phyloP scores from a whole-genome alignment of 2,113 vertebrate genomes.

The Aegotheles bennettii region DNA sequence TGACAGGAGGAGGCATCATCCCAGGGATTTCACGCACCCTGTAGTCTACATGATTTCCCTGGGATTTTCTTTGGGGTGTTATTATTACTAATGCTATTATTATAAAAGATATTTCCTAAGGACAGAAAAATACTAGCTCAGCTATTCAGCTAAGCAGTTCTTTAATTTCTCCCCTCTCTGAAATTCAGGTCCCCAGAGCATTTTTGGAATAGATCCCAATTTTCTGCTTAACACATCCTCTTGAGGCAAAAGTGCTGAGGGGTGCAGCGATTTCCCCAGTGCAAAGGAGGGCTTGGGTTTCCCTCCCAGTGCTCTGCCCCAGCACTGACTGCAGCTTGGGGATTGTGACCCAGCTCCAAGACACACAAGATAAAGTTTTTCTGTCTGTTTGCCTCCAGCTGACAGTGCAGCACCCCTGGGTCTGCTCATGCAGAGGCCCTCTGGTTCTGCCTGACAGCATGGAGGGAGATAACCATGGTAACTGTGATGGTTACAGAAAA shows the following conservation, averaged over 20 bases:
- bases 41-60: background rate
- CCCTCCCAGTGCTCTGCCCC: background rate
- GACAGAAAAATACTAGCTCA: slow-evolving; percentile 40
- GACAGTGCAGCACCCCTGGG: background rate
- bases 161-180: slow-evolving; percentile 25
- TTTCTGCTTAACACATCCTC: background rate
- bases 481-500: background rate
- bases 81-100: slow-evolving; percentile 12
- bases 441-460: background rate
- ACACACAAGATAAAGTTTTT: accelerated
- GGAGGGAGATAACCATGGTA: slow-evolving; percentile 13
- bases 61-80: slow-evolving; percentile 5
- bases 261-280: background rate
- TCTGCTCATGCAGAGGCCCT: background rate
- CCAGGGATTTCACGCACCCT: background rate
- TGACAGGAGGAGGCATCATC: background rate
- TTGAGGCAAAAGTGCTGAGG: background rate
- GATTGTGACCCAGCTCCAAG: accelerated
- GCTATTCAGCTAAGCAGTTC: slow-evolving; percentile 13
- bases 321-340: background rate
- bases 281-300: background rate
- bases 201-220: background rate
- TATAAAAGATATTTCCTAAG: background rate
- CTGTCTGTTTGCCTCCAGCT: background rate
- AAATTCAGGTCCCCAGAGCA: background rate